These are phyloP conservation scores for Dendrocincla tyrannina DNA, from an alignment of 2,797 vertebrate species.

Conservation along the genomic window DNA sequence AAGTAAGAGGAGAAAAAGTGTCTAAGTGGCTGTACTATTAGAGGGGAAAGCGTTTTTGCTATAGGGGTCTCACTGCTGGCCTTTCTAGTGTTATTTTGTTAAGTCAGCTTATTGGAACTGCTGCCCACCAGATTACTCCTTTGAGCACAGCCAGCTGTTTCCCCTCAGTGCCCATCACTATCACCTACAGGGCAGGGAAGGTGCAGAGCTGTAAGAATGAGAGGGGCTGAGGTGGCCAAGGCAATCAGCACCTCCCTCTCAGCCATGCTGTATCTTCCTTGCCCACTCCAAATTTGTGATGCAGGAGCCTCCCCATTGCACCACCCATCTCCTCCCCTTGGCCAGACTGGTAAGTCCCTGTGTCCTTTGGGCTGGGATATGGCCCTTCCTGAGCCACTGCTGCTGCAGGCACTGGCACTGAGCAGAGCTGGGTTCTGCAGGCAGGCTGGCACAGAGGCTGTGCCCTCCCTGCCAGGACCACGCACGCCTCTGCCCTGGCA, in stretches of 20 bases:
- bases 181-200: not conserved
- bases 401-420: rapidly evolving
- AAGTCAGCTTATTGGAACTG: not conserved
- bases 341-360: not conserved
- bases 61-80: not conserved
- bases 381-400: not conserved
- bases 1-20: not conserved
- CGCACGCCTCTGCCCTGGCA: rapidly evolving
- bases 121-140: not conserved
- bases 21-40: not conserved
- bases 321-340: not conserved
- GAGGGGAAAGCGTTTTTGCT: not conserved
- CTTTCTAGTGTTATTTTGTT: not conserved
- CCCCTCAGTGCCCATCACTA: rapidly evolving
- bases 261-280: not conserved
- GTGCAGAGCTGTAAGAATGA: not conserved
- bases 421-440: not conserved
- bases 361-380: not conserved
- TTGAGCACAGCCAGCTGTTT: not conserved
- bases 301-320: not conserved
- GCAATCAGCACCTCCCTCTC: not conserved
- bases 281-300: not conserved
- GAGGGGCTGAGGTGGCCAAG: not conserved
- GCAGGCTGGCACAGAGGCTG: not conserved
- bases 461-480: not conserved